Percentiles rank a stretch among this genome's conserved stretches.
These are phyloP conservation scores for Chondrosia reniformis DNA, from an alignment of 37 sponge, comb jelly and placozoan genomes.

Conservation along the genomic window DNA sequence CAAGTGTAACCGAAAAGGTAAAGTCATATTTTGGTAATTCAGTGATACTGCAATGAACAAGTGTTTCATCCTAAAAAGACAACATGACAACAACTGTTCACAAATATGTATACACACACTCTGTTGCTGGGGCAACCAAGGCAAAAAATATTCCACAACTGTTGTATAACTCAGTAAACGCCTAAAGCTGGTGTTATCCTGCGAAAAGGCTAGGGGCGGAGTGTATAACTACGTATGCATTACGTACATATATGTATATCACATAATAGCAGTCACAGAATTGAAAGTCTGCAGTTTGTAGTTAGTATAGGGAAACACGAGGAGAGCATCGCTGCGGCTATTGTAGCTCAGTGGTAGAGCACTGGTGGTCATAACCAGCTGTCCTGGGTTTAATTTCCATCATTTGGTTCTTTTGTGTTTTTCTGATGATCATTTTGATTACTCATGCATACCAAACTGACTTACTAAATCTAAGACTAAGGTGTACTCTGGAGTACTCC, in stretches of 20 bases:
- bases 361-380: no score
- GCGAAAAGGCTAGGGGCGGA: not conserved
- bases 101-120: no score
- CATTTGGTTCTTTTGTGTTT: no score
- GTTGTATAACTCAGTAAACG: no score
- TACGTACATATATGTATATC: not conserved
- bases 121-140: no score
- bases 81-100: no score
- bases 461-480: conserved; percentile 89
- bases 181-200: no score
- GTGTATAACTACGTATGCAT: not conserved
- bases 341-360: no score
- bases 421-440: not conserved
- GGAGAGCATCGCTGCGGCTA: no score
- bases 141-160: no score
- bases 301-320: not conserved
- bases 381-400: no score
- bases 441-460: not conserved
- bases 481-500: conserved; percentile 78
- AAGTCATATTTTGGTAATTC: conserved; percentile 64
- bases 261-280: not conserved
- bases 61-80: conserved; percentile 82
- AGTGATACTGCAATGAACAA: conserved; percentile 92
- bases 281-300: not conserved
- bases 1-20: conserved; percentile 64